Base-by-base conservation (phyloP, 92 coral and sea anemone genomes). In the Zoanthus sociatus region DNA sequence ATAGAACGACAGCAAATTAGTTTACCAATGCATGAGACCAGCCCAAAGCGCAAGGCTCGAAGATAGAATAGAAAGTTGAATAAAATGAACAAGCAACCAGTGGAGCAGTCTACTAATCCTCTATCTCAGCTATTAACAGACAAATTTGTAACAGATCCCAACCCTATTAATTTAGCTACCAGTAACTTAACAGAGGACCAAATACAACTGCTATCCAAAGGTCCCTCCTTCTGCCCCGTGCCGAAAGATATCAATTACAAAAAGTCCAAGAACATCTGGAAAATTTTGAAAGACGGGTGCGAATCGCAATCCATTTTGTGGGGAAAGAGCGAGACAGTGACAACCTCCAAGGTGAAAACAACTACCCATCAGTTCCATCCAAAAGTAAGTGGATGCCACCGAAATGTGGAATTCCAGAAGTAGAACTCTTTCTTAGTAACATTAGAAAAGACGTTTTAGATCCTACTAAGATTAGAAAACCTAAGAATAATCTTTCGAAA, bases 201-300 rank as follows among this genome's bases (percentile, higher is more conserved):
- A 76, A 53, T 76, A 18, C 81, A 76, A 46, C 81, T 76, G 66
- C 81, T 76, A 48, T 76, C 81, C 66, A 76, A 51, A 76, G 81
- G 81, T 21, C 81, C 81, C 60, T 76, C 81, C n/a, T 76, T 76
- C 81, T 76, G 81, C 64, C 64, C 81, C 7, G 45, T 26, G 31
- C 20, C 61, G 56, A 75, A 75, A 46, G 78, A 75, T 72, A 72
- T 72, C 45, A 72, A 37, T 1, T 72, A 86, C 89, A 51, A n/a
- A 76, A 76, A 21, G 83, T 60, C 21, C 73, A 53, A 9, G 74
- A 76, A 18, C 73, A 86, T 55, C 51, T 75, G 32, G 83, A 86
- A 17, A 18, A 77, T 12, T 86, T 86, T 77, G 89, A 86, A 56
- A 77, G 89, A 51, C 32, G 76, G 33, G 77, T 86, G 16, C 37